A percentile compares a stretch with the other conserved stretches of the same genome.
These are phyloP conservation scores for Acronicta psi DNA, from an alignment of 2,888 invertebrate genomes.

Conservation along the genomic window DNA sequence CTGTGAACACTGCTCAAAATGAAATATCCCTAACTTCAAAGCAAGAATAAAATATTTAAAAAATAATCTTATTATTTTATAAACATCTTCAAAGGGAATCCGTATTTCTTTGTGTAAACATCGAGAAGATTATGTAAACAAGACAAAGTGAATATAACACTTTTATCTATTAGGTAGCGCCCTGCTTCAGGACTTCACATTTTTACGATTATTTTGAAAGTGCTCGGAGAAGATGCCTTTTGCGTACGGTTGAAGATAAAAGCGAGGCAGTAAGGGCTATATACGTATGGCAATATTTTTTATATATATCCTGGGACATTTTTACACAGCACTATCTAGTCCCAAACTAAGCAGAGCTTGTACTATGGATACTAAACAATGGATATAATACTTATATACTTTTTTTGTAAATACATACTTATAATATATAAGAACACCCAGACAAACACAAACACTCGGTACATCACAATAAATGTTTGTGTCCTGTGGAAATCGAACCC, in stretches of 20 bases:
- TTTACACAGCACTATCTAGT: too few species aligned
- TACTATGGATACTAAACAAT: too few species aligned
- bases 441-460: too few species aligned
- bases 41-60: neutral
- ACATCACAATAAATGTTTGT: too few species aligned
- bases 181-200: constrained; percentile 65
- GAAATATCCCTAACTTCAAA: neutral
- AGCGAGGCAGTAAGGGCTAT: constrained; percentile 20
- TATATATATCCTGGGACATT: too few species aligned
- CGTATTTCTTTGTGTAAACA: constrained; percentile 41
- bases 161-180: constrained; percentile 61
- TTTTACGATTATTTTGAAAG: constrained; percentile 77
- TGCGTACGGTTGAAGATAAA: constrained; percentile 47
- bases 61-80: too few species aligned
- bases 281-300: too few species aligned
- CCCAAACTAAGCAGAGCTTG: too few species aligned
- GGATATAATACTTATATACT: too few species aligned
- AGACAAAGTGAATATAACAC: constrained; percentile 62
- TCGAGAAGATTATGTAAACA: constrained; percentile 53
- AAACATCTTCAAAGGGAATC: constrained; percentile 23
- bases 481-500: too few species aligned
- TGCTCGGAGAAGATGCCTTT: constrained; percentile 60
- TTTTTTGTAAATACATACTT: too few species aligned
- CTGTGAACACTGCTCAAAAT: neutral
- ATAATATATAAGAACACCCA: too few species aligned